Base-by-base conservation (phyloP, 2,113 vertebrate genomes). In the Oreochromis niloticus region DNA sequence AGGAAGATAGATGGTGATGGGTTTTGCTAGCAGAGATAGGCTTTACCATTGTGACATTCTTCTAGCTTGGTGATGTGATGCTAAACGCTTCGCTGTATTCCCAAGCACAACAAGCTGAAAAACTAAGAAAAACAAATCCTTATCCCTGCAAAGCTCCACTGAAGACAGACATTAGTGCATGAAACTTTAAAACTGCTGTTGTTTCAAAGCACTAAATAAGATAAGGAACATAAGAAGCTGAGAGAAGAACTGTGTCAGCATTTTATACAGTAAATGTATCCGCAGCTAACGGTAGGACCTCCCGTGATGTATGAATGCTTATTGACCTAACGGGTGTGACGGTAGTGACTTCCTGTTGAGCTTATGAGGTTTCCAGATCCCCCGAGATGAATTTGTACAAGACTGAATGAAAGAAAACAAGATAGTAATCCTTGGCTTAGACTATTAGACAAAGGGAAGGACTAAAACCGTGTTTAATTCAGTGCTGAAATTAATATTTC, bases 271-370 rank as follows among this genome's bases (percentile, higher is more conserved):
- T 63, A 92, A 86, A 90, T 88, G 55, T 79, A 80, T 81, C 86
- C 41, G 36, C 81, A 85, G 82, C 89, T 85, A 81, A 91, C 86
- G 82, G 55, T 8, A 17, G 83, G 80, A 87, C 86, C 85, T 89
- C 85, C 57, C 43, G 80, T 87, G 81, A 88, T 93, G 87, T 85
- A 88, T 48, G 68, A 85, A 85, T 82, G 90, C 90, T 94, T 94
- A 89, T 94, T 95, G 94, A 92, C 93, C 88, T 95, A 88, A 85
- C 54, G 84, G 91, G 93, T 75, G 93, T 91, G 91, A 95, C 86
- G 14, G 30, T 80, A 86, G 88, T 61, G 71, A 95, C 92, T 93
- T 95, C 93, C 93, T 94, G 88, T 91, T 87, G 87, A 79, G 85
- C 88, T 83, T 92, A 78, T 92, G 91, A 91, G 89, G 91, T 87